Evolutionary conservation across 2,113 vertebrate species (phyloP).

Genomic region (Oceanites oceanicus): DNA sequence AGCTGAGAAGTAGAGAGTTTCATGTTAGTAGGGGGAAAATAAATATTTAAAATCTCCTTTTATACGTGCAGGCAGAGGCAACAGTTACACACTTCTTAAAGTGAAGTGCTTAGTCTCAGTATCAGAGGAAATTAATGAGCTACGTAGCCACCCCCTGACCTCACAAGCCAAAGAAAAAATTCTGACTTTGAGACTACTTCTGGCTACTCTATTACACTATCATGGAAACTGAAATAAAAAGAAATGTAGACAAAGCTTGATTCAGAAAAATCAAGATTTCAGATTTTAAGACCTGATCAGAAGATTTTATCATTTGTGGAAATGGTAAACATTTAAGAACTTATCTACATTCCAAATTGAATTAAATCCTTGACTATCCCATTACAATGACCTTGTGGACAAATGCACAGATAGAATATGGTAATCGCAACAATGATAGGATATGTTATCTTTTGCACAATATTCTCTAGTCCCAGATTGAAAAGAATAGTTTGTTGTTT

Average conservation of each 20-base stretch:
- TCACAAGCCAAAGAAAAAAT: not conserved
- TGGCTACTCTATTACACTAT: not conserved
- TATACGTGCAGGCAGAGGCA: constrained; percentile 12
- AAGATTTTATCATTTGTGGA: not conserved
- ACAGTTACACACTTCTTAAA: not conserved
- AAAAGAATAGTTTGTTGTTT: not conserved
- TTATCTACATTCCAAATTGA: not conserved
- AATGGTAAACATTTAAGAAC: not conserved
- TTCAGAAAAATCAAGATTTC: not conserved
- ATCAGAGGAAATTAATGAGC: not conserved
- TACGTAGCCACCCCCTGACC: not conserved
- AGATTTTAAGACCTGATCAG: not conserved
- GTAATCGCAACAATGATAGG: not conserved
- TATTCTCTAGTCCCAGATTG: not conserved
- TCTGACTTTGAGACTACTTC: not conserved
- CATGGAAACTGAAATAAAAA: not conserved
- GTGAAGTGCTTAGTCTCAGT: not conserved
- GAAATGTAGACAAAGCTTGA: not conserved
- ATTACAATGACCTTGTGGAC: not conserved
- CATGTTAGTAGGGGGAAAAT: not conserved
- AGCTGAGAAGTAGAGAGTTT: not conserved
- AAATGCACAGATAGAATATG: not conserved
- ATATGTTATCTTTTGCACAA: not conserved
- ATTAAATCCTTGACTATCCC: not conserved
- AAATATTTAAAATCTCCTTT: constrained; percentile 44